A percentile compares a stretch with the other conserved stretches of the same genome.
phyloP scores from a whole-genome alignment of 1,140 invertebrate genomes.

The Caerostris darwini region DNA sequence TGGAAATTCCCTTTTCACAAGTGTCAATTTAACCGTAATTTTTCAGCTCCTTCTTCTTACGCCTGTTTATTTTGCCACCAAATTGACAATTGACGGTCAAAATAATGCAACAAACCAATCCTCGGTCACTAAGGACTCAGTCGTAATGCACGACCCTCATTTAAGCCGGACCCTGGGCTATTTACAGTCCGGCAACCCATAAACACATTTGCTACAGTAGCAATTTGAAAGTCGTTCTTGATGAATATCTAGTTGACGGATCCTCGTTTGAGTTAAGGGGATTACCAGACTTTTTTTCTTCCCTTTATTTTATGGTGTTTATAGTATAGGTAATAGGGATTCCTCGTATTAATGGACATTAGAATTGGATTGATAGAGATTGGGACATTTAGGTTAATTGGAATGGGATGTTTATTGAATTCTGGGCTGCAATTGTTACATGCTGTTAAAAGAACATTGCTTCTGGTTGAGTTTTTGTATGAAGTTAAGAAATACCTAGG shows the following conservation, averaged over 20 bases:
- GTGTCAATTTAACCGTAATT: not conserved
- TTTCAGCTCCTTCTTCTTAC: not conserved
- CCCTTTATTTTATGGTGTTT: not conserved
- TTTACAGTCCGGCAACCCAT: not conserved
- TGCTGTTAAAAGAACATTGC: too few relatives aligned
- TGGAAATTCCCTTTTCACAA: not conserved
- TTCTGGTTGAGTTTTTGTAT: too few relatives aligned
- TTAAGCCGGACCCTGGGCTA: not conserved
- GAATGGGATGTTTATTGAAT: not conserved
- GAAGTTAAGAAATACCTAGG: too few relatives aligned
- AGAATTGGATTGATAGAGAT: not conserved
- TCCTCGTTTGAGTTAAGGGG: constrained; percentile 11
- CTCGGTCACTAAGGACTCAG: not conserved
- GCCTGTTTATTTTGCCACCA: not conserved
- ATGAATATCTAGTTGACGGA: constrained; percentile 1
- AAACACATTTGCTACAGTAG: not conserved
- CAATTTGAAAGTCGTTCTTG: not conserved
- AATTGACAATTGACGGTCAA: not conserved
- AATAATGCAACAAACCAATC: constrained; percentile 6
- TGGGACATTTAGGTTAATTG: not conserved
- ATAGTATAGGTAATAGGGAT: not conserved
- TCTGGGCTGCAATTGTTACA: not conserved
- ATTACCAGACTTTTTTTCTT: not conserved
- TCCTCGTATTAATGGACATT: not conserved
- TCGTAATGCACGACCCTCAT: not conserved